Percentiles rank a stretch among this genome's conserved stretches.
These are phyloP conservation scores for Entosphenus tridentatus DNA, from an alignment of 2,113 vertebrate species.

Conservation along the genomic window DNA sequence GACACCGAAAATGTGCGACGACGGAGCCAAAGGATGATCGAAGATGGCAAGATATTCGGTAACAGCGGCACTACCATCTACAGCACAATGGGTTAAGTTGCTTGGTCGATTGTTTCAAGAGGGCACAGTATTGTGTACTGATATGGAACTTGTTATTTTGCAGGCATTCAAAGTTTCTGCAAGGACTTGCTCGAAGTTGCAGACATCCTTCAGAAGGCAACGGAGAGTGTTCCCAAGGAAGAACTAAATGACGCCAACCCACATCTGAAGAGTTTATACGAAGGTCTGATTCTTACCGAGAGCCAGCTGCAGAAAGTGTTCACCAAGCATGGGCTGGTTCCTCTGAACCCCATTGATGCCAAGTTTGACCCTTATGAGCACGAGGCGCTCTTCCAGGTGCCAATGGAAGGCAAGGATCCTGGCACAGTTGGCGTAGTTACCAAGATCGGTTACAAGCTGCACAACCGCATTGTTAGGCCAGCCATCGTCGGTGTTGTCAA, in stretches of 20 bases:
- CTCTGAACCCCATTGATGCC: slow-evolving; percentile 50
- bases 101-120: not conserved
- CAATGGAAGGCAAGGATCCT: slow-evolving; percentile 47
- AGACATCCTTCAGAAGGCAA: slow-evolving; percentile 83
- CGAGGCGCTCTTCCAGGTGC: slow-evolving; percentile 63
- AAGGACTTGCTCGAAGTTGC: slow-evolving; percentile 90
- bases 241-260: slow-evolving; percentile 53
- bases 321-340: slow-evolving; percentile 56
- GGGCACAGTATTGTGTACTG: not conserved
- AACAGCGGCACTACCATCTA: slow-evolving; percentile 10
- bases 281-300: slow-evolving; percentile 77
- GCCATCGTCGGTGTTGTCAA: slow-evolving; percentile 81
- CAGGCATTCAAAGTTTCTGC: slow-evolving; percentile 87
- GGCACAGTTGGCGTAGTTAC: slow-evolving; percentile 61
- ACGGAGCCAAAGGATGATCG: slow-evolving; percentile 62
- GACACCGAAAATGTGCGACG: slow-evolving; percentile 74
- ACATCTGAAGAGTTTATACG: slow-evolving; percentile 74
- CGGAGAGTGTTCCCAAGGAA: slow-evolving; percentile 57
- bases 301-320: slow-evolving; percentile 87
- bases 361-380: slow-evolving; percentile 91
- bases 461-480: slow-evolving; percentile 68
- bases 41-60: slow-evolving; percentile 83
- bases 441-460: slow-evolving; percentile 86
- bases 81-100: not conserved
- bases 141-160: not conserved